These are phyloP conservation scores for Tipula unca DNA, from an alignment of 2,888 invertebrate genomes.

Conservation along the genomic window DNA sequence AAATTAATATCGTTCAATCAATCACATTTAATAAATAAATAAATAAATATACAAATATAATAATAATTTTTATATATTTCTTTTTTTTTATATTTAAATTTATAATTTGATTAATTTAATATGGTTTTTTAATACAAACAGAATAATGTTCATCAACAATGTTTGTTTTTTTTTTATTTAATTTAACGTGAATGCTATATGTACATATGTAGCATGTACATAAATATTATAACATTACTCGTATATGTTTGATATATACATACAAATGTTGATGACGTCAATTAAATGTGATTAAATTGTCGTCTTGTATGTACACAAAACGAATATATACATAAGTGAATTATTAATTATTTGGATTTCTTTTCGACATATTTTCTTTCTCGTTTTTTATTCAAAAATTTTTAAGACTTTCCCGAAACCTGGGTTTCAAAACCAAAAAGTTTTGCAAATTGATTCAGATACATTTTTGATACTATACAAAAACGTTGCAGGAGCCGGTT, in stretches of 20 bases:
- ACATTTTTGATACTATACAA: too few relatives aligned
- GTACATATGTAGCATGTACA: not conserved
- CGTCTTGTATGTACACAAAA: not conserved
- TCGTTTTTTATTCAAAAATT: not conserved
- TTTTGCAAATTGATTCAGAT: too few relatives aligned
- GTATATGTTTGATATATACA: not conserved
- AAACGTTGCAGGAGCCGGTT: too few relatives aligned
- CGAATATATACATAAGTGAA: not conserved
- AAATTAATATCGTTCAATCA: not conserved
- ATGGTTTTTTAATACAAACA: not conserved
- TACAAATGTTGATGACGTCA: not conserved
- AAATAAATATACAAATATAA: not conserved
- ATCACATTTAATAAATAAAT: not conserved
- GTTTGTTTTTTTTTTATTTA: too few relatives aligned
- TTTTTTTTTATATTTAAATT: not conserved
- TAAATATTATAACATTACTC: not conserved
- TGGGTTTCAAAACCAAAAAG: too few relatives aligned
- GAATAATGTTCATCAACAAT: not conserved
- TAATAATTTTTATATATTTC: too few relatives aligned
- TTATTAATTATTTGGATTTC: not conserved
- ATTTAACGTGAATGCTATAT: not conserved
- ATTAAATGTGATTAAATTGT: not conserved
- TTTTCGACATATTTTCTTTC: not conserved
- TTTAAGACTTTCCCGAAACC: too few relatives aligned
- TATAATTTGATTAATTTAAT: not conserved